Conservation (phyloP, 2,888 invertebrate species). For the Trichogramma dendrolimi region DNA sequence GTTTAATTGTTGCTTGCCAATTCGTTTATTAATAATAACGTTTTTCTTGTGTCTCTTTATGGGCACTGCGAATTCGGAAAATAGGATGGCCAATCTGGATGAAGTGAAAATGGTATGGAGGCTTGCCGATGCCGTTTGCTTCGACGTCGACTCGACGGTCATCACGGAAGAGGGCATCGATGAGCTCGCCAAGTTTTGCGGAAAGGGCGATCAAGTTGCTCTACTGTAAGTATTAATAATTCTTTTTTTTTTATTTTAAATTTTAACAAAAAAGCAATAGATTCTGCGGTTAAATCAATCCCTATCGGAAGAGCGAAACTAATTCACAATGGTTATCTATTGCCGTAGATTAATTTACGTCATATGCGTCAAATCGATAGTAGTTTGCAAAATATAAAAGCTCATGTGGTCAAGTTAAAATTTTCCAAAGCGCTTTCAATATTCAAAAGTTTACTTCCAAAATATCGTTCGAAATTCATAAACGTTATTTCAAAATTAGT, state of each 20-base stretch:
- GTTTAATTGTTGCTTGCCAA: no score
- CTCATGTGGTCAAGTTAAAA: no score
- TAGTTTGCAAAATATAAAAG: no score
- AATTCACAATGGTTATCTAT: no score
- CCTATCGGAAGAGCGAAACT: no score
- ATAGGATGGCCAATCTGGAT: slow-evolving; percentile 39
- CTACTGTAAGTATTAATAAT: slow-evolving; percentile 64
- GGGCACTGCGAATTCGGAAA: not conserved
- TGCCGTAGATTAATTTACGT: not conserved
- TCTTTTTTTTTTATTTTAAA: not conserved
- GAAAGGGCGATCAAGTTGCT: slow-evolving; percentile 84
- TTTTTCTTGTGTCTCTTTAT: no score
- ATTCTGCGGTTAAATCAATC: not conserved
- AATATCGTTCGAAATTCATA: no score
- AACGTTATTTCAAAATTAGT: no score
- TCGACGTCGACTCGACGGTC: slow-evolving; percentile 98
- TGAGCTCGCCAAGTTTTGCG: slow-evolving; percentile 89
- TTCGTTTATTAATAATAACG: no score
- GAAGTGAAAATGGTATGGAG: slow-evolving; percentile 61
- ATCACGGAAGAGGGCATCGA: slow-evolving; percentile 95
- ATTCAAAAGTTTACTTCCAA: no score
- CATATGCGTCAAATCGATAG: no score
- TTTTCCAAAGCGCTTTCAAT: no score
- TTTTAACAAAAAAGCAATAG: not conserved
- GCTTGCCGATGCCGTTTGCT: slow-evolving; percentile 87